phyloP scores from a whole-genome alignment of 2,113 vertebrate genomes.

The Phylloscopus whistleri region DNA sequence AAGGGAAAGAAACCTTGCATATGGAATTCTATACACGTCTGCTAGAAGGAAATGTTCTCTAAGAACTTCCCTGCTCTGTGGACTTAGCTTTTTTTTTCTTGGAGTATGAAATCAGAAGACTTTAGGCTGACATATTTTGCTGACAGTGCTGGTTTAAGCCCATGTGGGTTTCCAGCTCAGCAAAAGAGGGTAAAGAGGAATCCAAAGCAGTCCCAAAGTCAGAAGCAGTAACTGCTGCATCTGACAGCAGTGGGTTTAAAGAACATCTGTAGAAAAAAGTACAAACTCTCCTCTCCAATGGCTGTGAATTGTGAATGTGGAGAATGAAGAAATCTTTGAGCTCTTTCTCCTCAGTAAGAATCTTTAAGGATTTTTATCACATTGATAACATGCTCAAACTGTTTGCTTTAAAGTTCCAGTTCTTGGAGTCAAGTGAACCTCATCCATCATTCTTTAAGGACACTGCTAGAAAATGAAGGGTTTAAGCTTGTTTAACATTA shows the following conservation, averaged over 20 bases:
- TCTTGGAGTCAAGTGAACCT: background rate
- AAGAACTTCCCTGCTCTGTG: background rate
- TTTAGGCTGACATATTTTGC: background rate
- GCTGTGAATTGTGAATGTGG: background rate
- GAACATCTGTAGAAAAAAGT: background rate
- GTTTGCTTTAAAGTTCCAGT: background rate
- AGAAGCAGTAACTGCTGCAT: background rate
- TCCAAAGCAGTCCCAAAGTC: background rate
- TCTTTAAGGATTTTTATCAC: background rate
- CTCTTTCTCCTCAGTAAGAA: background rate
- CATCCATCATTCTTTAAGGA: background rate
- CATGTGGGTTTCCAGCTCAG: background rate
- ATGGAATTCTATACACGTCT: background rate
- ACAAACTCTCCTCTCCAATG: background rate
- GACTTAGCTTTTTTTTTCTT: background rate
- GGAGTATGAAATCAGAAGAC: background rate
- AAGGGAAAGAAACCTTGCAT: background rate
- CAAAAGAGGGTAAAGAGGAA: background rate
- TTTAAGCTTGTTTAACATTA: background rate
- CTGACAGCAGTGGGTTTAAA: background rate
- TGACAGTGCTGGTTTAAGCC: background rate
- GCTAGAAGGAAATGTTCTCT: background rate
- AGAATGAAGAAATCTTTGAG: background rate
- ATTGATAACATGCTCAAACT: background rate
- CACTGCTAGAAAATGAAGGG: background rate